These are phyloP conservation scores for Acropternis orthonyx DNA, from an alignment of 2,797 vertebrate species.

Conservation along the genomic window DNA sequence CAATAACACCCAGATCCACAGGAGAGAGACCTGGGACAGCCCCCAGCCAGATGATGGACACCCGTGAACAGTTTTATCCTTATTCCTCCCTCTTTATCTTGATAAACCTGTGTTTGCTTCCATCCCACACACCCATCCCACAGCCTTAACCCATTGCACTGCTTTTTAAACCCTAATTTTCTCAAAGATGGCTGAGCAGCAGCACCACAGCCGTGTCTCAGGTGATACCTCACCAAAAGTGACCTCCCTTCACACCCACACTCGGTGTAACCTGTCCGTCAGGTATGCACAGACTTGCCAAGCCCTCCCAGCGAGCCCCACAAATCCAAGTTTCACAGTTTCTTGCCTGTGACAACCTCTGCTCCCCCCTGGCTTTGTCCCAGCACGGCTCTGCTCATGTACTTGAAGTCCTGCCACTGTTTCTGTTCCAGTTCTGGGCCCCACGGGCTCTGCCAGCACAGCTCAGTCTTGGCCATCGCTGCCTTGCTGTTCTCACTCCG, in stretches of 20 bases:
- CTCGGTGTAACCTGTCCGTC: accelerated
- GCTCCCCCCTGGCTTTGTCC: background rate
- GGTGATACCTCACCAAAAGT: background rate
- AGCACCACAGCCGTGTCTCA: accelerated
- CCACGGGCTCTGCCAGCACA: background rate
- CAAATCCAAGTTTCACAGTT: background rate
- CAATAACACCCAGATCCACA: background rate
- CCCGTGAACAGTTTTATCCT: background rate
- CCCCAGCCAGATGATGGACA: background rate
- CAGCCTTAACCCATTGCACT: background rate
- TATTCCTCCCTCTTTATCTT: background rate
- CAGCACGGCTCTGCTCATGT: background rate
- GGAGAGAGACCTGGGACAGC: background rate
- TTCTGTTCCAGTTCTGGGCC: background rate
- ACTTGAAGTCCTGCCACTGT: background rate
- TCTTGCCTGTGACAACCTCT: background rate
- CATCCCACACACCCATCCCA: background rate
- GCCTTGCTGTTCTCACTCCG: background rate
- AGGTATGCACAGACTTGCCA: accelerated
- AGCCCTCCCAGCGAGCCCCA: background rate
- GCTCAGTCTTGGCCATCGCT: background rate
- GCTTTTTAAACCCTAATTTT: background rate
- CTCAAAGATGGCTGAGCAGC: background rate
- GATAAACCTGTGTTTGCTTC: accelerated
- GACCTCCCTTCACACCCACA: background rate